These are phyloP conservation scores for Drosophila monieri DNA, from an alignment of 2,888 invertebrate genomes.

Conservation along the genomic window DNA sequence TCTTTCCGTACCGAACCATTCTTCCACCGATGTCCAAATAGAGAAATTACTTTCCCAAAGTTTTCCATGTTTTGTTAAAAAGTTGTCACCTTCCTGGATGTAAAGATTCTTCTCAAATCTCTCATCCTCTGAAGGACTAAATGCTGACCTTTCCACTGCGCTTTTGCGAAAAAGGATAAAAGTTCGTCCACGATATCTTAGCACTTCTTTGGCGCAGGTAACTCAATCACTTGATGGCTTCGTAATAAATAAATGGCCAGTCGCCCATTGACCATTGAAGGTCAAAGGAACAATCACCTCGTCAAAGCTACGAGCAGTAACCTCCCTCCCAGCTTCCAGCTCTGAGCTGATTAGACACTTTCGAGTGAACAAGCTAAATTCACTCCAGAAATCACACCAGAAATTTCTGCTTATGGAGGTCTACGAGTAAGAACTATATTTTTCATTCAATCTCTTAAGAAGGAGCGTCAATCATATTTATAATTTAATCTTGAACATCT, in stretches of 20 bases:
- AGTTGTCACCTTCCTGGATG: too few species aligned
- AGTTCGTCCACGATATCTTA: conserved; percentile 27
- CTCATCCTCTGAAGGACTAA: background rate
- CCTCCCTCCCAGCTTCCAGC: background rate
- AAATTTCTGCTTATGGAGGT: too few species aligned
- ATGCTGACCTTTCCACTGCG: conserved; percentile 15
- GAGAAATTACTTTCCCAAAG: background rate
- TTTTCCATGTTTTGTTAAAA: background rate
- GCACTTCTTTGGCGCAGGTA: background rate
- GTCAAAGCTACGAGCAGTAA: conserved; percentile 6
- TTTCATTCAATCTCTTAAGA: conserved; percentile 4
- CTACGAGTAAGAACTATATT: too few species aligned
- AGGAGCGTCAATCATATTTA: conserved; percentile 15
- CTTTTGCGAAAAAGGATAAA: conserved; percentile 32
- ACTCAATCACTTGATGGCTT: too few species aligned
- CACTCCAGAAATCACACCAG: too few species aligned
- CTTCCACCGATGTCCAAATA: background rate
- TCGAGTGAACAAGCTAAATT: conserved; percentile 4
- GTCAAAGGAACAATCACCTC: background rate
- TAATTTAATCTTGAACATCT: background rate
- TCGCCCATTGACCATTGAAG: too few species aligned
- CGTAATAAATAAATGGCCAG: too few species aligned
- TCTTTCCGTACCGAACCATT: background rate
- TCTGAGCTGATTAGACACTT: conserved; percentile 13
- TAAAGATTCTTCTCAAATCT: background rate